Base-by-base conservation (phyloP, 2,113 vertebrate genomes). In the Ophthalmolycus amberensis region DNA sequence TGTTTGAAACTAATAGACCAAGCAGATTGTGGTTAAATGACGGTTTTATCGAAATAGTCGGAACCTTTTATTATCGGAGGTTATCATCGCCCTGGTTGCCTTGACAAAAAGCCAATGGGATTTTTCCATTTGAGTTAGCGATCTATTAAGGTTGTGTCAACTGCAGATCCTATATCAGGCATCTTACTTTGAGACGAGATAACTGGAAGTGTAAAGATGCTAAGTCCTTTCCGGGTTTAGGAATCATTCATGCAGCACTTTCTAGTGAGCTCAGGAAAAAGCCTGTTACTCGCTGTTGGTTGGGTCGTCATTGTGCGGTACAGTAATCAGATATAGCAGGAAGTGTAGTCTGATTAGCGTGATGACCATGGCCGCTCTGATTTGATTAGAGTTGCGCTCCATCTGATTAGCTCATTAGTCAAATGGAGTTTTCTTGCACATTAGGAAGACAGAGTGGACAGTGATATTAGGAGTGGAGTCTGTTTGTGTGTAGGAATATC, bases 391-490 rank as follows among this genome's bases (percentile, higher is more conserved):
- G 71, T 84, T 25, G 71, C 60, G 44, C 73, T 87, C 27, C 5
- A 68, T 88, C 78, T 85, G 60, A 84, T 90, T 84, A 87, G 37
- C 69, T 87, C 65, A 85, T 91, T 80, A 83, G 76, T 85, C 80
- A 80, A 83, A 74, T 79, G 42, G 66, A 80, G 64, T 90, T 82
- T 82, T 10, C 75, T 72, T 84, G 58, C 50, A 66, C 50, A 86
- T 86, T 42, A 80, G 46, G 73, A 86, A 56, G 78, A 77, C 50
- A 46, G 68, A 84, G 56, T 0, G 7, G 48, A 42, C 3, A 3
- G 25, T 74, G 29, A 79, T 75, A 79, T 68, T 32, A 77, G 50
- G 0, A 70, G 67, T 15, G 25, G 44, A 56, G 15, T 27, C 50
- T 29, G 25, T 62, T 9, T 50, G 56, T 71, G 54, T 66, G 67